Evolutionary conservation across 2,797 vertebrate genomes (phyloP).

Genomic region (Pristis pectinata): DNA sequence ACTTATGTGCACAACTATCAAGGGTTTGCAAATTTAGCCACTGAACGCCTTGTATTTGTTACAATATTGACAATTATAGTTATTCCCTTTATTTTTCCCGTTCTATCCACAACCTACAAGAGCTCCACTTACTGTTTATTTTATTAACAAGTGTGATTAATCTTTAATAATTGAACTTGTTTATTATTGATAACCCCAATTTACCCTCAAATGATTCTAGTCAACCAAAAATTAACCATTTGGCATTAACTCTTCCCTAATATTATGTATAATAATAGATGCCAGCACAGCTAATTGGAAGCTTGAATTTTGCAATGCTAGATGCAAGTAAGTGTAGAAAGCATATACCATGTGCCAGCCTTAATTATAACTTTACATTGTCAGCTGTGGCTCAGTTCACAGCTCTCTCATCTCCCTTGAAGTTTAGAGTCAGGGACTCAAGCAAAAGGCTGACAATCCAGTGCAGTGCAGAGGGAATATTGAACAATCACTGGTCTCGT

Average conservation of each 20-base stretch:
- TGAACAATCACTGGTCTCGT: no score
- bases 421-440: no score
- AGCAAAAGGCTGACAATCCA: no score
- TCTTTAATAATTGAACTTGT: background rate
- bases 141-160: background rate
- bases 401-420: no score
- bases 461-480: no score
- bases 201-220: background rate
- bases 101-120: background rate
- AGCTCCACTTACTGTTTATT: background rate
- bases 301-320: background rate
- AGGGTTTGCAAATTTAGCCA: background rate
- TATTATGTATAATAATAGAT: background rate
- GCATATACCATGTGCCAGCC: no score
- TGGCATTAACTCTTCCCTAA: no score
- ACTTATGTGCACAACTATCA: background rate
- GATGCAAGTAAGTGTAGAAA: background rate
- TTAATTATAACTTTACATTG: background rate
- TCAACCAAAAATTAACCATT: background rate
- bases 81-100: background rate
- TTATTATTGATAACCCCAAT: background rate
- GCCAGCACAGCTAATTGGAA: background rate
- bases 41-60: background rate
- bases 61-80: background rate
- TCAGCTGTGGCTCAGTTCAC: no score